A percentile compares a stretch with the other conserved stretches of the same genome.
Conservation (phyloP, 2,888 invertebrate genomes). For the Agonopterix alstromeriana region DNA sequence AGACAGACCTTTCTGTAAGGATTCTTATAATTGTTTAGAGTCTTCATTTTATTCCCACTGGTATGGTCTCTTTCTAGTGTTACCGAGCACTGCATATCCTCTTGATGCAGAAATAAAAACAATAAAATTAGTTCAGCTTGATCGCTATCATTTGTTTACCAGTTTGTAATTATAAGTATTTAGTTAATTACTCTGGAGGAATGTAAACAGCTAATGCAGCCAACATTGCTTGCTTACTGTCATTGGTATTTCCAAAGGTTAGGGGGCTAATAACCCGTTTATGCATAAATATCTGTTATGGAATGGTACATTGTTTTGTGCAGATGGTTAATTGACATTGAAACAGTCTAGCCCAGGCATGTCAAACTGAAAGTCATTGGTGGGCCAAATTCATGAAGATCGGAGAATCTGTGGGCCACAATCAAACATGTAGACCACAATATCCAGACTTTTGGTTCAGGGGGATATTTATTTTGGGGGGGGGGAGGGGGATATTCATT, state of each 20-base stretch:
- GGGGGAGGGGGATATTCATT: too few species aligned
- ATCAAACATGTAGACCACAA: too few species aligned
- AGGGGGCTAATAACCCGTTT: slow-evolving; percentile 4
- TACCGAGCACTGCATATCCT: slow-evolving; percentile 71
- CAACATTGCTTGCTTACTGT: neutral
- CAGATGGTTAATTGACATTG: slow-evolving; percentile 2
- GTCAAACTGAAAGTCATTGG: too few species aligned
- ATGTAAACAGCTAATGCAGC: neutral
- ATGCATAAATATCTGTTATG: slow-evolving; percentile 2
- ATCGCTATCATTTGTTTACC: neutral
- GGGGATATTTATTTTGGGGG: too few species aligned
- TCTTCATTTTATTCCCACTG: slow-evolving; percentile 69
- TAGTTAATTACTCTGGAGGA: slow-evolving; percentile 4
- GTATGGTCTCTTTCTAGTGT: slow-evolving; percentile 59
- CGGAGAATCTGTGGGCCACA: too few species aligned
- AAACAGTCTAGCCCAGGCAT: neutral
- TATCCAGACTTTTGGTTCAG: too few species aligned
- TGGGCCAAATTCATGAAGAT: too few species aligned
- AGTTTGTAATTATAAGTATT: slow-evolving; percentile 1
- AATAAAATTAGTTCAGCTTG: slow-evolving; percentile 14
- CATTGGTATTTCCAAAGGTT: neutral
- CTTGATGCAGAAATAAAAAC: slow-evolving; percentile 61
- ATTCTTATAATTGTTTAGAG: slow-evolving; percentile 62
- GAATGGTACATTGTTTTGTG: neutral
- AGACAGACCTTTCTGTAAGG: slow-evolving; percentile 67